These are phyloP conservation scores for Drosophila recens DNA, from an alignment of 2,888 invertebrate species.

Conservation along the genomic window DNA sequence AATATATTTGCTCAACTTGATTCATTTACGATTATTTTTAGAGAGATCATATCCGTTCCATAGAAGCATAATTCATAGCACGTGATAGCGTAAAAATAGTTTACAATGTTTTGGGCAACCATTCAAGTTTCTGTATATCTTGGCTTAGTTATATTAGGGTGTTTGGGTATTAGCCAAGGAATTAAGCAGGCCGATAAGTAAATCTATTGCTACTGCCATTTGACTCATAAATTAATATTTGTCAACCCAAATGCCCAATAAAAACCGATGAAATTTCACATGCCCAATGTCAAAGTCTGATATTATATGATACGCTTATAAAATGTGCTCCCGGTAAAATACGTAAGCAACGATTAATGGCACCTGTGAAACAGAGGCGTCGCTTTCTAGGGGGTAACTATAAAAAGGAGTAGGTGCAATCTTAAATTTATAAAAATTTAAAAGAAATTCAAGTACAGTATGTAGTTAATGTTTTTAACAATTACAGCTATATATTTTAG, in stretches of 20 bases:
- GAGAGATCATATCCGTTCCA: slow-evolving; percentile 6
- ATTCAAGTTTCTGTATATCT: slow-evolving; percentile 28
- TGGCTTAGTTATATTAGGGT: slow-evolving; percentile 10
- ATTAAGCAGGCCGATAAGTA: slow-evolving; percentile 63
- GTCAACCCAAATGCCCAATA: slow-evolving; percentile 62
- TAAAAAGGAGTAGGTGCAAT: not conserved
- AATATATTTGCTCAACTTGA: not conserved
- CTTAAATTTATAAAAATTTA: not conserved
- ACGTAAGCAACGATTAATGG: slow-evolving; percentile 49
- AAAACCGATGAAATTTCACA: slow-evolving; percentile 59
- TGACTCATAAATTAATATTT: slow-evolving; percentile 67
- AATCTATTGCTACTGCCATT: slow-evolving; percentile 63
- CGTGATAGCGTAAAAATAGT: slow-evolving; percentile 9
- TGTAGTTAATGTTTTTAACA: not conserved
- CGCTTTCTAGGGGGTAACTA: not conserved
- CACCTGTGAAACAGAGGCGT: slow-evolving; percentile 47
- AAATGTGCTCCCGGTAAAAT: slow-evolving; percentile 58
- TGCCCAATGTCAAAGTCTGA: slow-evolving; percentile 74
- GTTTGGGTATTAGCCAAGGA: slow-evolving; percentile 47
- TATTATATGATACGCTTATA: slow-evolving; percentile 74
- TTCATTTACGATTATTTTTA: not conserved
- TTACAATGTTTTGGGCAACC: slow-evolving; percentile 5
- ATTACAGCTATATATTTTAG: not conserved
- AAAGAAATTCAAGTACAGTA: not conserved
- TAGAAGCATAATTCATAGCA: not conserved